Evolutionary conservation across 2,113 vertebrate genomes (phyloP).

Genomic region (Tetrax tetrax): DNA sequence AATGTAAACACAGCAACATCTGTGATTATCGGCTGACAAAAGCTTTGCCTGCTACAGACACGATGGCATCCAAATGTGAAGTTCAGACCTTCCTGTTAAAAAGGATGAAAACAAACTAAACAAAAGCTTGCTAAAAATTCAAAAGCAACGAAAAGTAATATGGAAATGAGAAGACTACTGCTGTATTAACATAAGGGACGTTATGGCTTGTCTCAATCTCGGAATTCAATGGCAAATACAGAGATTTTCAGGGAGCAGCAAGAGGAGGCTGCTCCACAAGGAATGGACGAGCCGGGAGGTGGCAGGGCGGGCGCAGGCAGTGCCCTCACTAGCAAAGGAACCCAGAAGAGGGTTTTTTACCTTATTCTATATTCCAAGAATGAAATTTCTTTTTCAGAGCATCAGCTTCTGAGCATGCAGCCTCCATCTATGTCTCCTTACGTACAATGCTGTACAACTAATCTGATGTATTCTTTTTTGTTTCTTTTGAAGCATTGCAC

Average conservation of each 20-base stretch:
- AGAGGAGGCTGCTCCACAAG: background rate
- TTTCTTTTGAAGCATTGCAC: background rate
- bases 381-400: background rate
- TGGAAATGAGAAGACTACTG: background rate
- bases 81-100: background rate
- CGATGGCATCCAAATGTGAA: background rate
- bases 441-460: background rate
- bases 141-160: background rate
- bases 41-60: background rate
- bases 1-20: background rate
- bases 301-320: background rate
- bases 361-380: too few relatives aligned
- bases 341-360: too few relatives aligned
- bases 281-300: rapidly evolving
- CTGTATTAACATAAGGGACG: too few relatives aligned
- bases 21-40: conserved; percentile 1
- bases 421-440: background rate
- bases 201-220: background rate
- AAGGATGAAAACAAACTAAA: background rate
- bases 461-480: background rate
- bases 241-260: background rate
- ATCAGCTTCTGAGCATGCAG: background rate
- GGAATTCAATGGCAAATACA: background rate
- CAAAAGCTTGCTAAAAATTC: background rate
- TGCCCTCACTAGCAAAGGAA: background rate